phyloP scores from a whole-genome alignment of 92 coral and sea anemone genomes.

The Porites divaricata region DNA sequence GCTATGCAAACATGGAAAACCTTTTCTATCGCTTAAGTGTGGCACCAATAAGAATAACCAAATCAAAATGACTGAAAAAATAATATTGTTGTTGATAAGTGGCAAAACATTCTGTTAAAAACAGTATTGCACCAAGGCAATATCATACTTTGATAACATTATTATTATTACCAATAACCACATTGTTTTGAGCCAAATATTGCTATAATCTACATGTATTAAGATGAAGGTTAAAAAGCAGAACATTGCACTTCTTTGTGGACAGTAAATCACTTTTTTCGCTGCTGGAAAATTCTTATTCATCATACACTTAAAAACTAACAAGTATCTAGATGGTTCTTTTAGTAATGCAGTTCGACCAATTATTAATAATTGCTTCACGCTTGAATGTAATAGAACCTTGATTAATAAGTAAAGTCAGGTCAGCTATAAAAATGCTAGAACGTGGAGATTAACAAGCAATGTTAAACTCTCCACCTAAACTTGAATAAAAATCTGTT shows the following conservation, averaged over 20 bases:
- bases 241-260: too few species aligned
- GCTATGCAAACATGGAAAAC: too few species aligned
- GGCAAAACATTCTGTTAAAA: too few species aligned
- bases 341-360: background rate
- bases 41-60: too few species aligned
- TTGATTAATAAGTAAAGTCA: background rate
- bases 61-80: too few species aligned
- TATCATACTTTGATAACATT: background rate
- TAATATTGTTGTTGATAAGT: too few species aligned
- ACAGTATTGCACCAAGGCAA: too few species aligned
- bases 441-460: background rate
- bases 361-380: background rate
- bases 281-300: too few species aligned
- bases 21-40: too few species aligned
- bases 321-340: background rate
- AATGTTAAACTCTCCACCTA: background rate
- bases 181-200: background rate
- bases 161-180: background rate
- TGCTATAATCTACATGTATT: background rate
- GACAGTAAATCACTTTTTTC: too few species aligned
- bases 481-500: background rate
- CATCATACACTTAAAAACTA: too few species aligned
- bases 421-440: background rate
- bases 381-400: background rate
- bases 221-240: too few species aligned